These are phyloP conservation scores for Atherix ibis DNA, from an alignment of 2,888 invertebrate species.

Conservation along the genomic window DNA sequence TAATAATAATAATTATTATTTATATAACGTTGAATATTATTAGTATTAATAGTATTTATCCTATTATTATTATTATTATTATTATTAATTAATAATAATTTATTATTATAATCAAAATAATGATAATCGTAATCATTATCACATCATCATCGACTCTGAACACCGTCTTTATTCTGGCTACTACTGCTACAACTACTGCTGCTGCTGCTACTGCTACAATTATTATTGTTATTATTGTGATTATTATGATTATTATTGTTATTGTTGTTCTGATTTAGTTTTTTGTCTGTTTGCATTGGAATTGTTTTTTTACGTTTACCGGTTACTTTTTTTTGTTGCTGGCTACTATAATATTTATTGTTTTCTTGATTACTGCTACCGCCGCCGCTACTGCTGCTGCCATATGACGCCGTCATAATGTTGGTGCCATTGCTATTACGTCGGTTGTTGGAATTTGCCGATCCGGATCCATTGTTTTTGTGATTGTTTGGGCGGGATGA, in stretches of 20 bases:
- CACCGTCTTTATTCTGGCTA: no score
- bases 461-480: background rate
- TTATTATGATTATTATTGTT: no score
- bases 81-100: no score
- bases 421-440: constrained; percentile 9
- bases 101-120: no score
- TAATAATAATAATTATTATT: no score
- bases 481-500: background rate
- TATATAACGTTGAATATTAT: no score
- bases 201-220: constrained; percentile 3
- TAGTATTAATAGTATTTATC: no score
- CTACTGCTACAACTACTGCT: constrained; percentile 6
- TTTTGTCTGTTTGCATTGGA: constrained; percentile 12
- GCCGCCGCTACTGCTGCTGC: constrained; percentile 15
- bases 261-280: constrained; percentile 8
- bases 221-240: no score
- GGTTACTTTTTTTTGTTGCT: constrained; percentile 13
- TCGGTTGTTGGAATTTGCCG: constrained; percentile 6
- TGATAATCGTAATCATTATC: no score
- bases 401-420: constrained; percentile 22
- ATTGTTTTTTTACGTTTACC: constrained; percentile 12
- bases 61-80: no score
- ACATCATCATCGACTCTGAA: constrained; percentile 8
- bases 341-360: constrained; percentile 8
- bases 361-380: constrained; percentile 15